Evolutionary conservation across 30 jellyfish, hydroid and myxozoan genomes (phyloP).

Genomic region (Mastigias papua): DNA sequence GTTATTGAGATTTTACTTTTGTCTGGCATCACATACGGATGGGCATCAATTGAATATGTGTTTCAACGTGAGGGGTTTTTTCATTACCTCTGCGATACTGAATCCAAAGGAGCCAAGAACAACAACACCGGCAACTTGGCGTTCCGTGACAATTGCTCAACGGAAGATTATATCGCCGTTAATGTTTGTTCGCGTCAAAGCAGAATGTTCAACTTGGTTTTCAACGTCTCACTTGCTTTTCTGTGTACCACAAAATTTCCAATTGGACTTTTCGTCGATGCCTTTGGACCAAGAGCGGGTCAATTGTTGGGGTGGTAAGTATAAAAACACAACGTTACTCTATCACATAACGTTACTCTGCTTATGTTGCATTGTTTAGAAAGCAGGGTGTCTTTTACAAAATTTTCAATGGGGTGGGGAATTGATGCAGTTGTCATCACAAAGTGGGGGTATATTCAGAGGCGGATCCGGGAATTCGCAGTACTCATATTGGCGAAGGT

Average conservation of each 20-base stretch:
- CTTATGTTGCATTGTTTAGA: no score
- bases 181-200: conserved; percentile 70
- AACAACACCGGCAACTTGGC: neutral
- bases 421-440: no score
- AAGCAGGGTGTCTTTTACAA: no score
- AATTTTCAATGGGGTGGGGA: no score
- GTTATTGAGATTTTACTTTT: conserved; percentile 65
- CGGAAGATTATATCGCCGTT: neutral
- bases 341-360: no score
- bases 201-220: conserved; percentile 79
- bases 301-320: conserved; percentile 85
- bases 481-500: no score
- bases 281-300: conserved; percentile 80
- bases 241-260: conserved; percentile 86
- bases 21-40: conserved; percentile 91
- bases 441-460: no score
- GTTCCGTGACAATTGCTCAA: neutral
- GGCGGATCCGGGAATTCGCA: no score
- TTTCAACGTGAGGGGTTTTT: conserved; percentile 70
- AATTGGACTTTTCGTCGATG: conserved; percentile 82
- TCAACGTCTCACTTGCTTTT: conserved; percentile 80
- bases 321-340: no score
- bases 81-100: conserved; percentile 61
- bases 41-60: conserved; percentile 88
- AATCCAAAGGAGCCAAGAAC: neutral